A percentile compares a stretch with the other conserved stretches of the same genome.
phyloP scores from a whole-genome alignment of 2,888 invertebrate species.

The Diarsia brunnea region DNA sequence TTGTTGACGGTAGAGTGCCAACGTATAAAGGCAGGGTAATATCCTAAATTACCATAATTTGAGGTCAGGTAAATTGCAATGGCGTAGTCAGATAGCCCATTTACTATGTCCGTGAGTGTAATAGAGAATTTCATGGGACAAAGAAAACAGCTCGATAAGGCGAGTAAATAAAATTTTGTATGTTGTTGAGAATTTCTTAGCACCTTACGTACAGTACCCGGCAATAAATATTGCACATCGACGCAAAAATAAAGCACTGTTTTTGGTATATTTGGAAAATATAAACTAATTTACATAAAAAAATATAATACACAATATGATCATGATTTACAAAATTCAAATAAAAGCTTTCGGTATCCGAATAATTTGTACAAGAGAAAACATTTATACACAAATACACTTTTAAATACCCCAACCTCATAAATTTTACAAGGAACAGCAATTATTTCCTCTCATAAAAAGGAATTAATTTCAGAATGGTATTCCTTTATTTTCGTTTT shows the following conservation, averaged over 20 bases:
- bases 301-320: not conserved
- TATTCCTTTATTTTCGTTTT: slow-evolving; percentile 2
- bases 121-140: slow-evolving; percentile 3
- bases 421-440: slow-evolving; percentile 35
- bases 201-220: no score
- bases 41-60: slow-evolving; percentile 56
- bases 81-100: slow-evolving; percentile 29
- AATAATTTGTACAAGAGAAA: not conserved
- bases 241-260: not conserved
- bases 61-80: slow-evolving; percentile 56
- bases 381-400: slow-evolving; percentile 12
- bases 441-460: slow-evolving; percentile 49
- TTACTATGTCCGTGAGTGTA: slow-evolving; percentile 35
- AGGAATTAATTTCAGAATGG: slow-evolving; percentile 45
- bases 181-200: not conserved
- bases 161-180: not conserved
- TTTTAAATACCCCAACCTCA: slow-evolving; percentile 30
- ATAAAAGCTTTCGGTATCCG: not conserved
- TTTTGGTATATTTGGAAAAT: not conserved
- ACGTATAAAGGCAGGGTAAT: slow-evolving; percentile 44
- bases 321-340: not conserved
- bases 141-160: not conserved
- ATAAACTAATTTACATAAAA: not conserved
- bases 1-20: slow-evolving; percentile 41
- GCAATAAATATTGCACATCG: no score